Percentiles rank a stretch among this genome's conserved stretches.
Evolutionary conservation across 2,888 invertebrate species (phyloP).

Genomic region (Luperina nickerlii): DNA sequence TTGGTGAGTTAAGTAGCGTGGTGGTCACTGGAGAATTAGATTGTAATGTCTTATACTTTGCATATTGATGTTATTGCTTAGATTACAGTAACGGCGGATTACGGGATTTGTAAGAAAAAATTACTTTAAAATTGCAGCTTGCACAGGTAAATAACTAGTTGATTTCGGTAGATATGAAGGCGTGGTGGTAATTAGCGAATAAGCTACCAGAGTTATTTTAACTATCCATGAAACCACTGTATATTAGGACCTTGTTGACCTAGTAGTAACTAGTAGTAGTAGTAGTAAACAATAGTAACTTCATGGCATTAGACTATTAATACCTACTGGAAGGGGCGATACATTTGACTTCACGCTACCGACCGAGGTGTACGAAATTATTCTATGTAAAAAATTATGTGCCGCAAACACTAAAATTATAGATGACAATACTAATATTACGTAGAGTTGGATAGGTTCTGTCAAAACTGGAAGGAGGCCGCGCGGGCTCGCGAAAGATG

Average conservation of each 20-base stretch:
- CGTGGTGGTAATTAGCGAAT: background rate
- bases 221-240: background rate
- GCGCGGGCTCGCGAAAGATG: no score
- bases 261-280: background rate
- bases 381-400: conserved; percentile 9
- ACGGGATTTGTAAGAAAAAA: background rate
- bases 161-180: background rate
- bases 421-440: background rate
- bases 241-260: background rate
- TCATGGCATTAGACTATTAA: conserved; percentile 11
- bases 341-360: conserved; percentile 19
- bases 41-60: background rate
- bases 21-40: background rate
- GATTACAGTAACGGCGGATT: background rate
- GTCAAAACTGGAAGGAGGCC: no score
- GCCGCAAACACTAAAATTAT: background rate
- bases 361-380: conserved; percentile 20
- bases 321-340: background rate
- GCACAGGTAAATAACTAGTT: background rate
- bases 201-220: background rate
- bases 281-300: no score
- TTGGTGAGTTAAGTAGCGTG: background rate
- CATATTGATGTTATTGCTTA: background rate
- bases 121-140: background rate
- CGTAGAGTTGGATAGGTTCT: no score